These are phyloP conservation scores for Octopus bimaculoides DNA, from an alignment of 1,140 invertebrate genomes.

Conservation along the genomic window DNA sequence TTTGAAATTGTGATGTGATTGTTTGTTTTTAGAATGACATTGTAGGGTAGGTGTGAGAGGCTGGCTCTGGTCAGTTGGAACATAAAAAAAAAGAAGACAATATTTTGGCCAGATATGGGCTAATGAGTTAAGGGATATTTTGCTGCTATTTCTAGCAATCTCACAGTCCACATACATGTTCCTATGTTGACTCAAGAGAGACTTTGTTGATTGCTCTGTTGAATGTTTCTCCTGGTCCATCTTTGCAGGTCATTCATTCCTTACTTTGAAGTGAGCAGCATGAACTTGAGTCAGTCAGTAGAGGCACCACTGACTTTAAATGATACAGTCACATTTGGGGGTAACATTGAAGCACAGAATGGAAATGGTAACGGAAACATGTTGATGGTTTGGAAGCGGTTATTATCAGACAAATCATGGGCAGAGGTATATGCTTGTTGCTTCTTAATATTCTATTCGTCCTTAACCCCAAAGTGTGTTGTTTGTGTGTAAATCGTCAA, in stretches of 20 bases:
- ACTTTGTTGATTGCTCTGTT: neutral
- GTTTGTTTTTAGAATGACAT: no score
- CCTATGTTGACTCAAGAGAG: neutral
- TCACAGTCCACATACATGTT: neutral
- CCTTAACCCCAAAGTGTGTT: no score
- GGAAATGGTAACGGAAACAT: constrained; percentile 77
- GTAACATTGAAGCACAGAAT: constrained; percentile 78
- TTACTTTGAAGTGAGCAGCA: constrained; percentile 82
- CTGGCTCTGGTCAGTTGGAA: no score
- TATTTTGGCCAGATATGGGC: no score
- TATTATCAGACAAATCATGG: constrained; percentile 81
- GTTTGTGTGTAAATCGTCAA: no score
- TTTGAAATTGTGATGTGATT: no score
- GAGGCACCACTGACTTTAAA: constrained; percentile 84
- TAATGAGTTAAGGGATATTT: no score
- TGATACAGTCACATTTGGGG: constrained; percentile 70
- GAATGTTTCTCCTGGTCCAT: constrained; percentile 17
- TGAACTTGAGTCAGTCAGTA: constrained; percentile 88
- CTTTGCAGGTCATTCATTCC: constrained; percentile 62
- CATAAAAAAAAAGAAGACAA: no score
- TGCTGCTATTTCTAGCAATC: no score
- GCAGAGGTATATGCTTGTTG: constrained; percentile 63
- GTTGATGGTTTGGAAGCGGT: constrained; percentile 70
- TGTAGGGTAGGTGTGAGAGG: no score
- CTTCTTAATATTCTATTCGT: neutral